Evolutionary conservation across 2,113 vertebrate genomes (phyloP).

Genomic region (Corythornis madagascariensis): DNA sequence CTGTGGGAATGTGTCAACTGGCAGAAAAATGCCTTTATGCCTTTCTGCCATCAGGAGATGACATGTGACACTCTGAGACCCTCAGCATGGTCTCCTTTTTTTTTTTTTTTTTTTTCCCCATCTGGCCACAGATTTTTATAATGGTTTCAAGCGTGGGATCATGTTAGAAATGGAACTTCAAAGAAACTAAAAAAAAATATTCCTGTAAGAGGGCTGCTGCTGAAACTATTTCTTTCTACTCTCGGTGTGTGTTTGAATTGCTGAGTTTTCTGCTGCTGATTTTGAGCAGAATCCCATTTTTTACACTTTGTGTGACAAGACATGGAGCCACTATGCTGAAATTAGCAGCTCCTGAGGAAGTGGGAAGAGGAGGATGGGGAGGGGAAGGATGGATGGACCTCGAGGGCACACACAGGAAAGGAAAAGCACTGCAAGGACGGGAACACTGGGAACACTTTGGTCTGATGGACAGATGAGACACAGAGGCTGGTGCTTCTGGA

Average conservation of each 20-base stretch:
- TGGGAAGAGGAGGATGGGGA: neutral
- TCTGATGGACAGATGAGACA: neutral
- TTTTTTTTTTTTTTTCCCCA: neutral
- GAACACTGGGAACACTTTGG: neutral
- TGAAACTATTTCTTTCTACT: neutral
- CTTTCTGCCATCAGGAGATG: neutral
- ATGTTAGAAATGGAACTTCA: neutral
- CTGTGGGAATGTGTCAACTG: accelerated
- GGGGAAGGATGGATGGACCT: neutral
- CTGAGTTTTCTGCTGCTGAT: neutral
- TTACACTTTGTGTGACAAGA: neutral
- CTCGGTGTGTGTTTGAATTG: neutral
- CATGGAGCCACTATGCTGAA: neutral
- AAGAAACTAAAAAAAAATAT: neutral
- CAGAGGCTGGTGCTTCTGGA: neutral
- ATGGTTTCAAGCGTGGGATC: neutral
- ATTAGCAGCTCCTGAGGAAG: neutral
- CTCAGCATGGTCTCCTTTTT: neutral
- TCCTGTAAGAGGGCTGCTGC: neutral
- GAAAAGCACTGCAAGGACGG: neutral
- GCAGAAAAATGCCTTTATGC: neutral
- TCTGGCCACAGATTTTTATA: neutral
- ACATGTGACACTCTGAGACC: neutral
- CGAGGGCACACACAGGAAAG: accelerated
- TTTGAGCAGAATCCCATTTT: neutral